Evolutionary conservation across 2,113 vertebrate species (phyloP).

Genomic region (Hippopotamus amphibius): DNA sequence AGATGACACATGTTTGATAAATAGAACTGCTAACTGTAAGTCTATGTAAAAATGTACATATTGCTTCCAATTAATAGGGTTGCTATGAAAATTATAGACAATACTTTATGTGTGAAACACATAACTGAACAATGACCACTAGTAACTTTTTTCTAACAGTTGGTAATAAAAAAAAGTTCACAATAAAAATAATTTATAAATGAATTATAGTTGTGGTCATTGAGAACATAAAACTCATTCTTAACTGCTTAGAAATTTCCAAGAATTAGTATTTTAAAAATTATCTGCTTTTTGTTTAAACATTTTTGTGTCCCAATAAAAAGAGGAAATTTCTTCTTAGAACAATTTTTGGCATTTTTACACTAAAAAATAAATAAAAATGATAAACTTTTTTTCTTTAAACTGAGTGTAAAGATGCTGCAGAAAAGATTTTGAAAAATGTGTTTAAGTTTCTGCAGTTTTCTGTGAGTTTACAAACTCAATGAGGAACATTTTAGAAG

Average conservation of each 20-base stretch:
- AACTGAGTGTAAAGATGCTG: not conserved
- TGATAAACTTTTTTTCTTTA: not conserved
- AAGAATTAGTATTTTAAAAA: not conserved
- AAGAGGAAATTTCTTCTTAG: not conserved
- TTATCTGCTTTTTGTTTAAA: not conserved
- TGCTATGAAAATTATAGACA: not conserved
- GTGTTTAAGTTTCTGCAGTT: not conserved
- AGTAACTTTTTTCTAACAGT: not conserved
- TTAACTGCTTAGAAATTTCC: not conserved
- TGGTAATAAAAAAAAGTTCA: not conserved
- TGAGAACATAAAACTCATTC: not conserved
- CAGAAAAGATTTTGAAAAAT: not conserved
- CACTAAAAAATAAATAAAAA: not conserved
- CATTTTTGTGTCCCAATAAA: not conserved
- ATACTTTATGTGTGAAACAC: not conserved
- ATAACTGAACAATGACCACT: not conserved
- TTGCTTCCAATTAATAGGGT: not conserved
- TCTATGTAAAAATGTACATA: not conserved
- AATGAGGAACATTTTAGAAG: not conserved
- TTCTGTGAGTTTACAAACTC: not conserved
- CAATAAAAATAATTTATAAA: slow-evolving; percentile 2
- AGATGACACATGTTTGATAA: not conserved
- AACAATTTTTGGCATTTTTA: not conserved
- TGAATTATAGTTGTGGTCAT: not conserved
- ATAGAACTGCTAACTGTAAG: not conserved